phyloP scores from a whole-genome alignment of 2,888 invertebrate species.

The Fragum whitleyi region DNA sequence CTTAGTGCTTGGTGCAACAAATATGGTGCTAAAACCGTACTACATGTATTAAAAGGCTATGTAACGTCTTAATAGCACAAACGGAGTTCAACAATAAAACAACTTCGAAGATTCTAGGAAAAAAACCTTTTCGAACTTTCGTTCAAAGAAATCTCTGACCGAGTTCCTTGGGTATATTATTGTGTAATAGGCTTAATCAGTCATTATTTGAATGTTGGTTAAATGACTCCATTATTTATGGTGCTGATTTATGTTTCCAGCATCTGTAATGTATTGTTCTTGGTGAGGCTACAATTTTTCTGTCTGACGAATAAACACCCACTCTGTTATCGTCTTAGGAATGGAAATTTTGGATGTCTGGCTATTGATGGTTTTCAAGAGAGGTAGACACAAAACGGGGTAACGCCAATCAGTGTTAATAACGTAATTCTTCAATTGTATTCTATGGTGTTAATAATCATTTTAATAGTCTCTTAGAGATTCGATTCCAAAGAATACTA shows the following conservation, averaged over 20 bases:
- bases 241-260: background rate
- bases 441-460: background rate
- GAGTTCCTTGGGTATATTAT: background rate
- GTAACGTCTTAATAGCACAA: no score
- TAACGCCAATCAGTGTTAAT: no score
- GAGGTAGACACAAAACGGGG: no score
- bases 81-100: no score
- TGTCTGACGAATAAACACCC: conserved; percentile 1
- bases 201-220: background rate
- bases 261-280: conserved; percentile 14
- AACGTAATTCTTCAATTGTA: no score
- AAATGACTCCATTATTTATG: conserved; percentile 16
- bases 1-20: no score
- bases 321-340: background rate
- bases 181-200: conserved; percentile 6
- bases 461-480: background rate
- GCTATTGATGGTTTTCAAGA: no score
- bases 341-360: no score
- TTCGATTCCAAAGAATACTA: conserved; percentile 5
- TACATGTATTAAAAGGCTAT: no score
- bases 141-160: background rate
- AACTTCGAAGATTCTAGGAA: no score
- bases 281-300: background rate
- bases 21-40: no score
- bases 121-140: no score